Conservation (phyloP, 2,888 invertebrate species). For the Salticus scenicus region DNA sequence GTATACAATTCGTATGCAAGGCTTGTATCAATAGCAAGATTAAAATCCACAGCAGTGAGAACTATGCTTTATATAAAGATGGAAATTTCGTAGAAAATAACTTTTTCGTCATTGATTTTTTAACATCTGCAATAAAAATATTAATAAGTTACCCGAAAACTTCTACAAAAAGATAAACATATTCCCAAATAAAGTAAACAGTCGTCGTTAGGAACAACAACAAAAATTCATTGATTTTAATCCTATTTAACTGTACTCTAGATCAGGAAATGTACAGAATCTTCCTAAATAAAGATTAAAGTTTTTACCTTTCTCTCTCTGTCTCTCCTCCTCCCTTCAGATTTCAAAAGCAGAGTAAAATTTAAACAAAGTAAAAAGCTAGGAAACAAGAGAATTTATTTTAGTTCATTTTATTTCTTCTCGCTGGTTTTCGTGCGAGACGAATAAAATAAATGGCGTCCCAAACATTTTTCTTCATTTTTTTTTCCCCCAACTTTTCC, state of each 20-base stretch:
- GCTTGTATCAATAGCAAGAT: no score
- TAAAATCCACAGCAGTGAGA: no score
- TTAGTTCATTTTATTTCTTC: not conserved
- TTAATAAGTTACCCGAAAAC: no score
- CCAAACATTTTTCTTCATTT: not conserved
- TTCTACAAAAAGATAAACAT: no score
- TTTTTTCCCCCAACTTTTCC: not conserved
- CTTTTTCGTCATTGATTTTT: no score
- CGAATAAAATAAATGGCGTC: not conserved
- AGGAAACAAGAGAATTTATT: constrained; percentile 12
- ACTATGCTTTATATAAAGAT: no score
- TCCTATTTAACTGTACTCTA: not conserved
- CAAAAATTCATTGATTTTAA: not conserved
- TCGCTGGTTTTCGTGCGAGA: constrained; percentile 3
- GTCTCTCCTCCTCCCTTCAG: no score
- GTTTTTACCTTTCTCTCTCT: no score
- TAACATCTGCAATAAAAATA: no score
- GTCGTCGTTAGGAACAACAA: not conserved
- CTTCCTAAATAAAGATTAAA: constrained; percentile 9
- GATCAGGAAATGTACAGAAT: not conserved
- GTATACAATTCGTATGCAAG: no score
- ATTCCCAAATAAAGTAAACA: not conserved
- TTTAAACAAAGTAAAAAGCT: not conserved
- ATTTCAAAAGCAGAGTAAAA: not conserved
- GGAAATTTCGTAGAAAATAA: no score